Evolutionary conservation across 92 coral and sea anemone genomes (phyloP), one percentile per base, ranked within the genome.

Genomic region (Epizoanthus illoricatus): DNA sequence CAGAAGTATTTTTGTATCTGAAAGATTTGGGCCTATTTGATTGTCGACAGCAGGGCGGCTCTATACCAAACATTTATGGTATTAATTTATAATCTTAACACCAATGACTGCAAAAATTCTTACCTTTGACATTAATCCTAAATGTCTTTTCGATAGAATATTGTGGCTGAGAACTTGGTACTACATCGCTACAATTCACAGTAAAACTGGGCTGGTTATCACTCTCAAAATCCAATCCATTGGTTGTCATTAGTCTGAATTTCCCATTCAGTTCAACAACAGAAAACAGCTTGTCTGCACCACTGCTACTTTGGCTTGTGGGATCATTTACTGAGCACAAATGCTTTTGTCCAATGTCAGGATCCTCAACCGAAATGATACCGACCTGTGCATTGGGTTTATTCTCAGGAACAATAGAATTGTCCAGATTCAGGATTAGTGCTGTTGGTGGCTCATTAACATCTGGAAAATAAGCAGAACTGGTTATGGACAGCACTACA

Each of bases 281-380:
- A 45, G 75, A 74, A 80, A 93, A 93, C 49, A 83, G 49, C 56
- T 83, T 81, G 47, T 89, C 86, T 5, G 79, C 12, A 16, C 52
- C 33, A 12, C 33, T 59, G 5, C 7, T 73, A 45, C 61, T 83
- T 10, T 60, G 70, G 54, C 87, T 81, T 0, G 76, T 28, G 0
- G 71, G 45, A 16, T 86, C 88, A 43, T 82, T 76, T 1, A 96
- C 95, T 2, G 86, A 81, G 73, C 99, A 96, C 8, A 24, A 69
- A 81, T 96, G 93, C 8, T 80, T 81, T 84, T 96, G 96, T n/a
- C 87, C 87, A 42, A 54, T 61, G 20, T 96, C 99, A 12, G 98
- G 94, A 85, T 96, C 99, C 23, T 71, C 28, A 18, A 96, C 93
- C 12, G 81, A 67, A 23, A 96, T 80, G 24, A 71, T 60, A 5